Percentiles rank a stretch among this genome's conserved stretches.
phyloP scores from a whole-genome alignment of 2,797 vertebrate genomes.

The Sebastes melanostomus region DNA sequence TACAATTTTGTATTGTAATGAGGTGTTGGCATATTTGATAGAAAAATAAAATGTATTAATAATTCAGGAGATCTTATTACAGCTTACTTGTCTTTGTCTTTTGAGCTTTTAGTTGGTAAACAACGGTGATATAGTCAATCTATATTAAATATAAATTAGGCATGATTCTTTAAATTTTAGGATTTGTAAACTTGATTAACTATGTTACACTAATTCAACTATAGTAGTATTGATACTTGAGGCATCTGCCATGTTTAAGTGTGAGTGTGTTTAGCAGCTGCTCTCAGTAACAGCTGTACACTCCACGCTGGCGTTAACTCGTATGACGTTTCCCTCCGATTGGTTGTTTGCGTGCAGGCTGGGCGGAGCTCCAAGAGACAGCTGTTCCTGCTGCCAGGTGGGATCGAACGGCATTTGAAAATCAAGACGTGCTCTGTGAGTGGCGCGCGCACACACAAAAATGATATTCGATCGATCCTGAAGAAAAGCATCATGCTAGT shows the following conservation, averaged over 20 bases:
- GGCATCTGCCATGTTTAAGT: not conserved
- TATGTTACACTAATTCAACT: not conserved
- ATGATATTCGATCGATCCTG: not conserved
- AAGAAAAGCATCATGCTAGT: too few relatives aligned
- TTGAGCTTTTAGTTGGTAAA: not conserved
- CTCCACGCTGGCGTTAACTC: not conserved
- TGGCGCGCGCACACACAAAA: not conserved
- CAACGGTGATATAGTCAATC: not conserved
- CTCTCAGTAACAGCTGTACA: conserved; percentile 6
- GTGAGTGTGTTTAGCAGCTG: conserved; percentile 13
- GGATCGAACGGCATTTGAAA: conserved; percentile 93
- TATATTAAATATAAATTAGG: not conserved
- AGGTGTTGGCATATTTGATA: not conserved
- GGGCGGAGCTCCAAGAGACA: conserved; percentile 97
- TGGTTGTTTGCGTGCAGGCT: conserved; percentile 78
- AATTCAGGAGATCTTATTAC: not conserved
- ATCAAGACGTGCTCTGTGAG: conserved; percentile 97
- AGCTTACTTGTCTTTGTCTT: not conserved
- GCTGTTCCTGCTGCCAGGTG: conserved; percentile 93
- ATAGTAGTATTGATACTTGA: not conserved
- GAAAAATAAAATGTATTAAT: not conserved
- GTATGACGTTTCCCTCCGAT: conserved; percentile 19
- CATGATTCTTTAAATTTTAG: not conserved
- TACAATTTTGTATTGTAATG: not conserved
- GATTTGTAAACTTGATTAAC: not conserved